Percentiles rank a stretch among this genome's conserved stretches.
phyloP scores from a whole-genome alignment of 1,140 invertebrate species.

The Cardiocondyla obscurior region DNA sequence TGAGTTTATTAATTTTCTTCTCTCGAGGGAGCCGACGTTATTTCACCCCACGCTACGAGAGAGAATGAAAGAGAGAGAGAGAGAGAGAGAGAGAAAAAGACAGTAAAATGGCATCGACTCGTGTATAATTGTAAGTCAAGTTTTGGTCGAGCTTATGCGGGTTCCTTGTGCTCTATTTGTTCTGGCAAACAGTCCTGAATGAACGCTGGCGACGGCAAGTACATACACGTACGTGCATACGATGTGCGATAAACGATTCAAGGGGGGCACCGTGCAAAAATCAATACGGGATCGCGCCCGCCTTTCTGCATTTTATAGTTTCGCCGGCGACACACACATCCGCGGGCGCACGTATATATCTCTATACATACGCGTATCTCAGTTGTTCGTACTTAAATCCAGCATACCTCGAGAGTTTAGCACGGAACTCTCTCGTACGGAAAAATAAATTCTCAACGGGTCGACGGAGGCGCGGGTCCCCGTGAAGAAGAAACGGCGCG shows the following conservation, averaged over 20 bases:
- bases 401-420: slow-evolving; percentile 59
- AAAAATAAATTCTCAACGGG: slow-evolving; percentile 66
- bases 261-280: slow-evolving; percentile 32
- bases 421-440: slow-evolving; percentile 54
- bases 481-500: slow-evolving; percentile 37
- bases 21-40: background rate
- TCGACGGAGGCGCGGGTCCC: slow-evolving; percentile 21
- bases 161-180: slow-evolving; percentile 20
- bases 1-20: background rate
- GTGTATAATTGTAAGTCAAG: background rate
- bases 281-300: slow-evolving; percentile 45
- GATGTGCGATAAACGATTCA: slow-evolving; percentile 54
- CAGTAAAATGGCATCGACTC: background rate
- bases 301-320: slow-evolving; percentile 60
- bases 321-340: slow-evolving; percentile 6
- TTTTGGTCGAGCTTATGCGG: background rate
- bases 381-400: slow-evolving; percentile 58
- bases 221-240: slow-evolving; percentile 10
- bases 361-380: background rate
- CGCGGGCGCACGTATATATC: too few relatives aligned
- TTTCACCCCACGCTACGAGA: background rate
- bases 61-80: too few relatives aligned
- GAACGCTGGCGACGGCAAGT: background rate
- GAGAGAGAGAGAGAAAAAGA: too few relatives aligned
- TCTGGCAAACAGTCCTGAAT: background rate